phyloP scores from a whole-genome alignment of 2,797 vertebrate genomes.

The Karalla daura region DNA sequence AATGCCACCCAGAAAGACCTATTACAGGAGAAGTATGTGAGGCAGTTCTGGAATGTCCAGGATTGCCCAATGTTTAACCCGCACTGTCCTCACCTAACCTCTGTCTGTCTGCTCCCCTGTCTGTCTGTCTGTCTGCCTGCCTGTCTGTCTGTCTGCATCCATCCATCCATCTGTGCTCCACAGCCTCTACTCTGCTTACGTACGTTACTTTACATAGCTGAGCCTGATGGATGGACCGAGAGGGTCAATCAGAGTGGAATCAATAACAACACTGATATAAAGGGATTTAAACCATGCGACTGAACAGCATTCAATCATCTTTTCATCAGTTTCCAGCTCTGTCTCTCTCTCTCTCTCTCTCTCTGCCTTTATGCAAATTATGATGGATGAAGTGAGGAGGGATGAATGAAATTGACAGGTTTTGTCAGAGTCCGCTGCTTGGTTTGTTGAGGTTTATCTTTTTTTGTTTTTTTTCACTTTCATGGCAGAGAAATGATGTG shows the following conservation, averaged over 20 bases:
- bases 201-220: too few relatives aligned
- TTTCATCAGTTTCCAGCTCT: slow-evolving; percentile 12
- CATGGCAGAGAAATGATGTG: slow-evolving; percentile 20
- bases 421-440: slow-evolving; percentile 23
- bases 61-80: slow-evolving; percentile 27
- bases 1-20: slow-evolving; percentile 50
- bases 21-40: slow-evolving; percentile 52
- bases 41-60: slow-evolving; percentile 48
- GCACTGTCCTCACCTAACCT: slow-evolving; percentile 47
- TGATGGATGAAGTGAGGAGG: slow-evolving; percentile 23
- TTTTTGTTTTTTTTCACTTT: too few relatives aligned
- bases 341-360: not conserved
- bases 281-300: not conserved
- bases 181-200: not conserved
- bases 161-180: slow-evolving; percentile 10
- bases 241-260: slow-evolving; percentile 5
- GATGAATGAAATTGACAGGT: slow-evolving; percentile 12
- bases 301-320: too few relatives aligned
- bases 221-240: slow-evolving; percentile 6
- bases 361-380: slow-evolving; percentile 34
- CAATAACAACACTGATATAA: not conserved
- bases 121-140: not conserved
- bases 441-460: slow-evolving; percentile 16
- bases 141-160: slow-evolving; percentile 13
- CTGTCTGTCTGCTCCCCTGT: slow-evolving; percentile 15